Base-by-base conservation (phyloP, 2,888 invertebrate genomes). In the Drosophila trichaetosa region DNA sequence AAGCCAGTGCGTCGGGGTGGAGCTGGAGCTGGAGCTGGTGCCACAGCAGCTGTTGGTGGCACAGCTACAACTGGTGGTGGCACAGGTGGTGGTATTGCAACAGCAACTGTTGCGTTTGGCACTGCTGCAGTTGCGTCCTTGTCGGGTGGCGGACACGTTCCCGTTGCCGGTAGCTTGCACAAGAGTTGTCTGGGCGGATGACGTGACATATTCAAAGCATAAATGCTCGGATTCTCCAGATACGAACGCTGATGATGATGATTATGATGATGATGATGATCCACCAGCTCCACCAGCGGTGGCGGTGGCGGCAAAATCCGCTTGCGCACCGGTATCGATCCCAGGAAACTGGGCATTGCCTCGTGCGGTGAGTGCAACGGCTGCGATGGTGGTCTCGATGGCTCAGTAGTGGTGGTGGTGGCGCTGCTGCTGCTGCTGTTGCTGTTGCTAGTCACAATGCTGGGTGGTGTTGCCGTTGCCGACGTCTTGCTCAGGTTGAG, bases 1-100 rank as follows among this genome's bases (percentile, higher is more conserved):
- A 97, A 97, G 24, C 97, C 97, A 91, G 97, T 97, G 89, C 96
- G 96, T 81, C 96, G 95, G 13, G 95, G 87, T 21, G 94, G 94
- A 91, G 73, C 65, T 92, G 91, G 93, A 88, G n/a, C 94, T 92
- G 21, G 46, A 8, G 46, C 46, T 46, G 46, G 49, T 27, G 90
- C 87, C 18, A 94, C 54, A n/a, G 64, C 53, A 2, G 72, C 58
- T 33, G 76, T 38, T 21, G 69, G 60, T 34, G 72, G 46, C 10
- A 69, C 13, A 2, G 73, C 46, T 2, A 69, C 11, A 31, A 73
- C 74, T 24, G 64, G 11, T 10, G 95, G 74, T 18, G 94, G 94
- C 90, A 84, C 93, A 91, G 91, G 92, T 88, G 16, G 93, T 92
- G 46, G 18, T 21, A 90, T 34, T 46, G 53, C 63, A 42, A 31